Evolutionary conservation across 2,888 invertebrate species (phyloP).

Genomic region (Drosophila ezoana): DNA sequence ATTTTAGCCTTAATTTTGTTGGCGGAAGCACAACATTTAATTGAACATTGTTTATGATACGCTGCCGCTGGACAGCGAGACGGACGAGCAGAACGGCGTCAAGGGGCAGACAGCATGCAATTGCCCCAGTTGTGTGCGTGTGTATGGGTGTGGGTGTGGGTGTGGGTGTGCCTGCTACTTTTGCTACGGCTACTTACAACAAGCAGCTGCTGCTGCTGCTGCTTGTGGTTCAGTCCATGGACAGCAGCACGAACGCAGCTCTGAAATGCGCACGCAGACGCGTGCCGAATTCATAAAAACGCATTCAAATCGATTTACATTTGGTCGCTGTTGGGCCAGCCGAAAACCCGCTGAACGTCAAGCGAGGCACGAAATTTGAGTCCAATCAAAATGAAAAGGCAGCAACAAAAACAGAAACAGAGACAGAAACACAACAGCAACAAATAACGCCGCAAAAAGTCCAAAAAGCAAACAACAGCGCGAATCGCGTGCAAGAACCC

Average conservation of each 20-base stretch:
- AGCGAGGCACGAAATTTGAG: slow-evolving; percentile 66
- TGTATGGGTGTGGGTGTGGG: slow-evolving; percentile 8
- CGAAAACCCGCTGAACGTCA: slow-evolving; percentile 43
- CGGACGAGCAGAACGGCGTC: background rate
- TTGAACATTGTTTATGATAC: slow-evolving; percentile 59
- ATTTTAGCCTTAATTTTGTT: background rate
- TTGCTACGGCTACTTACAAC: slow-evolving; percentile 23
- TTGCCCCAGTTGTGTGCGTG: slow-evolving; percentile 16
- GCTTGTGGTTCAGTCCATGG: slow-evolving; percentile 33
- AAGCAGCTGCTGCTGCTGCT: slow-evolving; percentile 11
- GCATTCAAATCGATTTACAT: slow-evolving; percentile 77
- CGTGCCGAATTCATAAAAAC: slow-evolving; percentile 83
- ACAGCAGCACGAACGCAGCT: slow-evolving; percentile 22
- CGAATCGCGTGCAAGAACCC: slow-evolving; percentile 50
- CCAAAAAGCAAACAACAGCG: slow-evolving; percentile 40
- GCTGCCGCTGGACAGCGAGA: background rate
- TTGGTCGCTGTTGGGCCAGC: slow-evolving; percentile 60
- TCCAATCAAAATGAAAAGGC: slow-evolving; percentile 60
- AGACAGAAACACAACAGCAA: slow-evolving; percentile 15
- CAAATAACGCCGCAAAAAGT: slow-evolving; percentile 22
- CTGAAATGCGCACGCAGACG: slow-evolving; percentile 80
- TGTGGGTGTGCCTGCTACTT: slow-evolving; percentile 26
- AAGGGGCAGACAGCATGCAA: slow-evolving; percentile 9
- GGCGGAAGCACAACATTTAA: slow-evolving; percentile 18
- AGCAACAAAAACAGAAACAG: slow-evolving; percentile 15